Evolutionary conservation across 2,113 vertebrate genomes (phyloP).

Genomic region (Cavia aperea): DNA sequence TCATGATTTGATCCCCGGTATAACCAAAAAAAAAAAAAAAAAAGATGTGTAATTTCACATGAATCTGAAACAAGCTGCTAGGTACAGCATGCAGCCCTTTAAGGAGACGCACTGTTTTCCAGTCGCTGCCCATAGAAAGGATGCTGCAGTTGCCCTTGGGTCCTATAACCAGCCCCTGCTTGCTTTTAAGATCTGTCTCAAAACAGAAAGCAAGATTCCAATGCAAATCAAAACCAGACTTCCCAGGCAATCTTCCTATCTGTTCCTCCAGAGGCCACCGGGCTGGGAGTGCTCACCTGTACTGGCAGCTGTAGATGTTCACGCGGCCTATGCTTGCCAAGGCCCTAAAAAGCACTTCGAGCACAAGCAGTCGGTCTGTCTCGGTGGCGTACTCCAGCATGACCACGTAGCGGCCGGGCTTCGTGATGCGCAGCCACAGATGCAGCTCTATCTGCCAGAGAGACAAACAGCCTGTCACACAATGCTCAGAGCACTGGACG

Average conservation of each 20-base stretch:
- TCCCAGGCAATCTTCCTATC: background rate
- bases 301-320: conserved; percentile 88
- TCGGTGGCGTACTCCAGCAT: conserved; percentile 87
- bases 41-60: background rate
- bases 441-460: conserved; percentile 79
- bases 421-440: conserved; percentile 80
- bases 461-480: background rate
- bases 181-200: conserved; percentile 18
- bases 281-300: conserved; percentile 78
- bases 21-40: no score
- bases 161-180: background rate
- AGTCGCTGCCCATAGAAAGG: background rate
- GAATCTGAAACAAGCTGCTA: background rate
- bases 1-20: no score
- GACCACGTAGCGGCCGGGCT: conserved; percentile 79
- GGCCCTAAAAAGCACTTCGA: conserved; percentile 74
- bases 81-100: background rate
- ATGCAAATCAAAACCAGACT: background rate
- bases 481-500: accelerated
- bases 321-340: conserved; percentile 74
- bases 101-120: background rate
- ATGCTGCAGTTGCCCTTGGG: background rate
- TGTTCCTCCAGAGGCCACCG: background rate
- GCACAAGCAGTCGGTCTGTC: conserved; percentile 73
- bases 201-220: background rate